A percentile compares a stretch with the other conserved stretches of the same genome.
Evolutionary conservation across 2,797 vertebrate genomes (phyloP).

Genomic region (Chiroxiphia lanceolata): DNA sequence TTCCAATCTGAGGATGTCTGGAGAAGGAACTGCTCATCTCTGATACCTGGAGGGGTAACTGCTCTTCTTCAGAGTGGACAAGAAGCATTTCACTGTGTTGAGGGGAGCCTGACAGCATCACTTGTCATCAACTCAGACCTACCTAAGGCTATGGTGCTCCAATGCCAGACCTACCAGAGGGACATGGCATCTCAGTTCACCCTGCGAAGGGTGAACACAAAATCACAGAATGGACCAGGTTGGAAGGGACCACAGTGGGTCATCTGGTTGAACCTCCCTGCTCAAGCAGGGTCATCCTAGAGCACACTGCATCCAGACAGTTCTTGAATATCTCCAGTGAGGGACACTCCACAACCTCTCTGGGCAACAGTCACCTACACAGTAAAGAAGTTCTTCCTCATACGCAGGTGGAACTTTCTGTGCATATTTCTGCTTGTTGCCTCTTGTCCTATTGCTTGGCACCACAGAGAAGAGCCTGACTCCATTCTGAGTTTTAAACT

Average conservation of each 20-base stretch:
- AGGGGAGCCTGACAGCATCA: not conserved
- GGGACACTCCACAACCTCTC: not conserved
- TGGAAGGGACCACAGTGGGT: not conserved
- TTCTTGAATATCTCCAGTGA: not conserved
- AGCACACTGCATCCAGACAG: not conserved
- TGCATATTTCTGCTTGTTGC: not conserved
- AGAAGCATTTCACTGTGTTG: not conserved
- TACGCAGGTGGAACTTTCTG: not conserved
- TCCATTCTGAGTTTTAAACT: not conserved
- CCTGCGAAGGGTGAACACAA: rapidly evolving
- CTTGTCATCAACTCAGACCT: not conserved
- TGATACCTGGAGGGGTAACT: not conserved
- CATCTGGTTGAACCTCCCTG: not conserved
- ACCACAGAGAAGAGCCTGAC: not conserved
- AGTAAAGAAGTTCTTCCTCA: not conserved
- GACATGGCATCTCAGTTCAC: not conserved
- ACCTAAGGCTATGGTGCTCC: not conserved
- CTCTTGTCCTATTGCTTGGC: not conserved
- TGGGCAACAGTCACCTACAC: not conserved
- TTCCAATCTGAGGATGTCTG: not conserved
- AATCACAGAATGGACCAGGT: not conserved
- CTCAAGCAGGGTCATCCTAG: not conserved
- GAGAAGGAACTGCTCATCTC: not conserved
- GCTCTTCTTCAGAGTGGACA: not conserved
- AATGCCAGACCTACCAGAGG: rapidly evolving